Conservation (phyloP, 2,113 vertebrate genomes). For the Tupaia chinensis region DNA sequence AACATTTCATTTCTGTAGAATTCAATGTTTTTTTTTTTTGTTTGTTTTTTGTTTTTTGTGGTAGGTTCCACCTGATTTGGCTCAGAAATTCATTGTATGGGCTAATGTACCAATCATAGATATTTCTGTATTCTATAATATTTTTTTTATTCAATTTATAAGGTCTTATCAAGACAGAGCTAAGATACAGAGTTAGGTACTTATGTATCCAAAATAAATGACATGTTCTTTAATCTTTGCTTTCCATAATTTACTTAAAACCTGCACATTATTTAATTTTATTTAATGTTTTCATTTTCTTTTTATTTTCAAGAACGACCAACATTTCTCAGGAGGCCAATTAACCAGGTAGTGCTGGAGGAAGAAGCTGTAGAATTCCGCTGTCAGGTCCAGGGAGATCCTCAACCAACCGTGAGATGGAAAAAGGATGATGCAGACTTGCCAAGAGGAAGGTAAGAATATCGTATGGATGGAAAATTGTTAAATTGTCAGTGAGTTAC, state of each 20-base stretch:
- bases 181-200: neutral
- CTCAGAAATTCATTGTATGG: neutral
- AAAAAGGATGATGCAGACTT: slow-evolving; percentile 96
- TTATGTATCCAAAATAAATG: neutral
- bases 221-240: neutral
- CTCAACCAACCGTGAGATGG: slow-evolving; percentile 96
- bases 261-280: neutral
- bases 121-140: neutral
- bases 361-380: slow-evolving; percentile 97
- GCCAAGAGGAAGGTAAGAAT: slow-evolving; percentile 94
- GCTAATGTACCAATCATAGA: neutral
- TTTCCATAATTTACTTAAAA: neutral
- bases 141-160: neutral
- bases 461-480: rapidly evolving
- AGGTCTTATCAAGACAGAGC: neutral
- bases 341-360: slow-evolving; percentile 98
- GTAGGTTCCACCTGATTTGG: neutral
- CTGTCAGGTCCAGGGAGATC: slow-evolving; percentile 98
- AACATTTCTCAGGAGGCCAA: slow-evolving; percentile 96
- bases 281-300: slow-evolving; percentile 25
- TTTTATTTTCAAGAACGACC: slow-evolving; percentile 92
- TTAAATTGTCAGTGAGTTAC: neutral
- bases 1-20: neutral
- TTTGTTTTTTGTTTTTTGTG: neutral
- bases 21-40: neutral